Percentiles rank a stretch among this genome's conserved stretches.
Conservation (phyloP, 2,888 invertebrate species). For the Cryptus viduatorius region DNA sequence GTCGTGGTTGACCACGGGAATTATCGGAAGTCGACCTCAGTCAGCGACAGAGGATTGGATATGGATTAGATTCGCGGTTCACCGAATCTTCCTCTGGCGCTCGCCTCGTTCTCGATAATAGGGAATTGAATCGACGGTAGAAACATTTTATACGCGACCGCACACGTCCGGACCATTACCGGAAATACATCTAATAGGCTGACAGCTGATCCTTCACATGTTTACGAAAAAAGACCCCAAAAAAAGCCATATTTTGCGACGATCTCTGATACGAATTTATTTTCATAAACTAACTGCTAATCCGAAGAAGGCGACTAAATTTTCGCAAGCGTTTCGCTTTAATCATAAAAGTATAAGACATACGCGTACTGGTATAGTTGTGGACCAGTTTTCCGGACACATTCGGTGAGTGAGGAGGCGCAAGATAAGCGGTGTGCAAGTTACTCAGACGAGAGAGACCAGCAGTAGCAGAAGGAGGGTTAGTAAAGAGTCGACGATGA, state of each 20-base stretch:
- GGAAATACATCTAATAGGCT: neutral
- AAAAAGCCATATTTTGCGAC: neutral
- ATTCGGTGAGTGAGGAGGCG: slow-evolving; percentile 12
- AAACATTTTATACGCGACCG: slow-evolving; percentile 22
- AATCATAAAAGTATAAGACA: neutral
- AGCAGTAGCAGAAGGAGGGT: neutral
- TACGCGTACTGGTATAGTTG: neutral
- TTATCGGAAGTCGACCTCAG: slow-evolving; percentile 66
- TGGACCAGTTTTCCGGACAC: slow-evolving; percentile 15
- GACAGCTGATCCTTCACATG: neutral
- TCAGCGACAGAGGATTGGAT: slow-evolving; percentile 37
- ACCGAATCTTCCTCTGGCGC: slow-evolving; percentile 55
- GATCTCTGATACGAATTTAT: no score
- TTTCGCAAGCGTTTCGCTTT: neutral
- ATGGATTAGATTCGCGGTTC: slow-evolving; percentile 62
- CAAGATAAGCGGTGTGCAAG: slow-evolving; percentile 25
- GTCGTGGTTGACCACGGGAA: slow-evolving; percentile 64
- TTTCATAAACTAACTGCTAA: neutral
- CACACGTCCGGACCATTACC: neutral
- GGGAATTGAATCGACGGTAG: slow-evolving; percentile 49
- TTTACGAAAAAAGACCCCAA: neutral
- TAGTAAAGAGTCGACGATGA: neutral
- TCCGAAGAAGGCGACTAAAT: neutral
- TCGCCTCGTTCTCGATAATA: slow-evolving; percentile 55
- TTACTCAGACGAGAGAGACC: slow-evolving; percentile 1